These are phyloP conservation scores for Darevskia mixta DNA, from an alignment of 2,797 vertebrate genomes.

Conservation along the genomic window DNA sequence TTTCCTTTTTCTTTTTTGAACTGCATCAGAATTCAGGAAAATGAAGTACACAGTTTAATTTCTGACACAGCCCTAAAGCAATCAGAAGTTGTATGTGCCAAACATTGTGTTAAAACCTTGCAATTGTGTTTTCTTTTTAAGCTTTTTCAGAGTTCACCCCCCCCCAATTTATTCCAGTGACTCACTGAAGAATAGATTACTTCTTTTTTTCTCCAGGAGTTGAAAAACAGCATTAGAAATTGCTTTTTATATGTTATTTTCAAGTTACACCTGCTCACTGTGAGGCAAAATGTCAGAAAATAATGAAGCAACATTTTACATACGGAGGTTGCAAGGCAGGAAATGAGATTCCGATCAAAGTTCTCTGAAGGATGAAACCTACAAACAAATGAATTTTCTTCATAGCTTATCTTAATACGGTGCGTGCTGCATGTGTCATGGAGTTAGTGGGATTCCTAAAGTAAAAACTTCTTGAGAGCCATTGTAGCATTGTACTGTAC, in stretches of 20 bases:
- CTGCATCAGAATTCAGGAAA: neutral
- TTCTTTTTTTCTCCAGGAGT: conserved; percentile 27
- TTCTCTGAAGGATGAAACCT: conserved; percentile 72
- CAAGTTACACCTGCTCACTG: conserved; percentile 71
- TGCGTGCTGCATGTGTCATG: neutral
- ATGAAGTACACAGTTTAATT: neutral
- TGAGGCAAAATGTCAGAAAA: conserved; percentile 77
- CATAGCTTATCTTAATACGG: conserved; percentile 61
- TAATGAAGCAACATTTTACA: conserved; percentile 75
- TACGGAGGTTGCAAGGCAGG: conserved; percentile 68
- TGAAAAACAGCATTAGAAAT: conserved; percentile 62
- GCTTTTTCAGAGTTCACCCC: conserved; percentile 33
- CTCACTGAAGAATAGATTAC: conserved; percentile 58
- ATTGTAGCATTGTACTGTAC: neutral
- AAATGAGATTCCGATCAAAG: conserved; percentile 76
- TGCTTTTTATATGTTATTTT: conserved; percentile 74
- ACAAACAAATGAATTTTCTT: conserved; percentile 71
- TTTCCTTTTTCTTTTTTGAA: neutral
- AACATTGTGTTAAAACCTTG: neutral
- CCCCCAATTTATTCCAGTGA: conserved; percentile 56
- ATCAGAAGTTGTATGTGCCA: neutral
- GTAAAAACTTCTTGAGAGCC: neutral
- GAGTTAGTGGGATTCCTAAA: neutral
- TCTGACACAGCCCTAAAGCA: neutral
- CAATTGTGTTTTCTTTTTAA: conserved; percentile 28